Base-by-base conservation (phyloP, 2,888 invertebrate species). In the Chaetogeoica ovagalla region DNA sequence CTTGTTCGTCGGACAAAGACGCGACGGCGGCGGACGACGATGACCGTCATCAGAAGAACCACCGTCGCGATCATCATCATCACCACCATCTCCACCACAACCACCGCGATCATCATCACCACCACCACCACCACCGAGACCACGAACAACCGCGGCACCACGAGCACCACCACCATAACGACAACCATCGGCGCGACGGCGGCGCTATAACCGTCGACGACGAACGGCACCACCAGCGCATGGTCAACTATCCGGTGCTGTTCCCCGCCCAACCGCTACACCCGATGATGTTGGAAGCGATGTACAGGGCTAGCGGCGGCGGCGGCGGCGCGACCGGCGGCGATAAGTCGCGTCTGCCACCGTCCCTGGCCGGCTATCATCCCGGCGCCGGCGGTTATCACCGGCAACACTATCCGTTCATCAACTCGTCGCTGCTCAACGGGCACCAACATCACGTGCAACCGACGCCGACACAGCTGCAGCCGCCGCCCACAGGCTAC, bases 281-380 rank as follows among this genome's bases (percentile, higher is more conserved):
- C 85, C 92, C 92, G 0, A 88, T 92, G 84, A 90, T 92, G 86
- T 86, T 92, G 82, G 92, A 92, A 85, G 91, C 91, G 66, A 91
- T 92, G 90, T 91, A 90, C 86, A 86, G 89, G 82, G 88, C 88
- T 63, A 88, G 89, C 83, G 60, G 43, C 9, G 68, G 23, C 17
- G 52, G 69, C 6, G 69, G 59, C 8, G 21, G 9, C 83, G 89
- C 83, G 60, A n/a, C 9, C 17, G 52, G 69, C 6, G 69, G 23
- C 13, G 89, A 90, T 85, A 88, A 89, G 66, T 87, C 89, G 8
- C 87, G 89, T 81, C 86, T 91, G 85, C 90, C 91, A 52, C 87
- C 91, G 84, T 88, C 89, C 23, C 90, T 90, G 83, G 88, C 89
- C 81, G 81, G 83, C 84, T 88, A 89, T 30, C 90, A 90, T 83